Conservation (phyloP, 2,113 vertebrate genomes). For the Plectropomus leopardus region DNA sequence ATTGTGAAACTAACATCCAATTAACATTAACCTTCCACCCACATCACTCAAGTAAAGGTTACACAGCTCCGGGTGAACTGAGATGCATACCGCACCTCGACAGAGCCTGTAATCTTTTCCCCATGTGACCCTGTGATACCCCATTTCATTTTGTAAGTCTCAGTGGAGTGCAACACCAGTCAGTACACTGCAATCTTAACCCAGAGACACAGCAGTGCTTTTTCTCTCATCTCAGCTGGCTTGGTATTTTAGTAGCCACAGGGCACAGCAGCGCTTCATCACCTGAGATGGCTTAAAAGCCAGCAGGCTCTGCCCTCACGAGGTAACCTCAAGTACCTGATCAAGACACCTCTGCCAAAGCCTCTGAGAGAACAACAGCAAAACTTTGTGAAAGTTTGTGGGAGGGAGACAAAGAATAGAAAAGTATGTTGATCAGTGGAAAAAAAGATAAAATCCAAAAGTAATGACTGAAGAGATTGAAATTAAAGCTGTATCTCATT, state of each 20-base stretch:
- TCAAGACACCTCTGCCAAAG: too few species aligned
- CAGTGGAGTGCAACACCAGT: background rate
- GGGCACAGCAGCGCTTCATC: background rate
- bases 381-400: background rate
- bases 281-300: conserved; percentile 26
- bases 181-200: background rate
- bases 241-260: background rate
- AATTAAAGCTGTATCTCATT: conserved; percentile 4
- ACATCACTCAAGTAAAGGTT: background rate
- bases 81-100: background rate
- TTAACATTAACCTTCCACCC: background rate
- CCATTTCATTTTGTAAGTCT: background rate
- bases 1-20: background rate
- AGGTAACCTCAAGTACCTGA: background rate
- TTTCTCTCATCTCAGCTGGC: conserved; percentile 23
- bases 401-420: background rate
- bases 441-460: background rate
- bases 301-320: background rate
- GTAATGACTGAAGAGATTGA: background rate
- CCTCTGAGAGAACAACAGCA: conserved; percentile 13
- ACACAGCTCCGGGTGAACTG: background rate
- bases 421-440: too few species aligned
- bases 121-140: background rate
- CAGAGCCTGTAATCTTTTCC: background rate
- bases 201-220: background rate